Conservation (phyloP, 2,113 vertebrate species). For the Lasiurus cinereus region DNA sequence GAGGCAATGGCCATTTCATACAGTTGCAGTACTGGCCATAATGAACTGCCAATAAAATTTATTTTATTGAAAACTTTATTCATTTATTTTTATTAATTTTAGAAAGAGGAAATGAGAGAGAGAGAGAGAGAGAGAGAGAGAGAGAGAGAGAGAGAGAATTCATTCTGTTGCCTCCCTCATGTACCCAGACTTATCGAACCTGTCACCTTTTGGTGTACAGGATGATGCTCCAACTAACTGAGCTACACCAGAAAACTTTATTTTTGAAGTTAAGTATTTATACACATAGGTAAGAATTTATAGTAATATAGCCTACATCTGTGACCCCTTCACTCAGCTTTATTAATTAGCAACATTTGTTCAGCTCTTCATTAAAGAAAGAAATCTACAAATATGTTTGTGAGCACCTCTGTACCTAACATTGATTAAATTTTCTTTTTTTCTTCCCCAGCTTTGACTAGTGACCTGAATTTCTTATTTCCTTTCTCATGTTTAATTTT, state of each 20-base stretch:
- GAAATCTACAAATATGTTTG: slow-evolving; percentile 2
- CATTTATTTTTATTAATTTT: not conserved
- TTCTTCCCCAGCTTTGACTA: not conserved
- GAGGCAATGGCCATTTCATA: not conserved
- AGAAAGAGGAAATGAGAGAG: not conserved
- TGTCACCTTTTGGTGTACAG: not conserved
- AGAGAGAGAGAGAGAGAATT: not conserved
- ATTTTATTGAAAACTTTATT: not conserved
- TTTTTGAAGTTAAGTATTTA: slow-evolving; percentile 17
- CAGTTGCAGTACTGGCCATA: not conserved
- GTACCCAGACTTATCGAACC: not conserved
- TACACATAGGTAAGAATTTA: not conserved
- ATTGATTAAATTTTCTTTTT: not conserved
- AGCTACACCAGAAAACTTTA: not conserved
- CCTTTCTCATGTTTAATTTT: not conserved
- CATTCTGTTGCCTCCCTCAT: not conserved
- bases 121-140: not conserved
- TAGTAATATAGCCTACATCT: not conserved
- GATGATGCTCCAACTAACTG: not conserved
- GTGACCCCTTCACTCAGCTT: not conserved
- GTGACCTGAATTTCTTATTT: not conserved
- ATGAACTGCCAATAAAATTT: not conserved
- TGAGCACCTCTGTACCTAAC: not conserved
- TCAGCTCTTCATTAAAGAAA: not conserved
- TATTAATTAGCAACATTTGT: not conserved